These are phyloP conservation scores for Podargus strigoides DNA, from an alignment of 2,797 vertebrate species.

Conservation along the genomic window DNA sequence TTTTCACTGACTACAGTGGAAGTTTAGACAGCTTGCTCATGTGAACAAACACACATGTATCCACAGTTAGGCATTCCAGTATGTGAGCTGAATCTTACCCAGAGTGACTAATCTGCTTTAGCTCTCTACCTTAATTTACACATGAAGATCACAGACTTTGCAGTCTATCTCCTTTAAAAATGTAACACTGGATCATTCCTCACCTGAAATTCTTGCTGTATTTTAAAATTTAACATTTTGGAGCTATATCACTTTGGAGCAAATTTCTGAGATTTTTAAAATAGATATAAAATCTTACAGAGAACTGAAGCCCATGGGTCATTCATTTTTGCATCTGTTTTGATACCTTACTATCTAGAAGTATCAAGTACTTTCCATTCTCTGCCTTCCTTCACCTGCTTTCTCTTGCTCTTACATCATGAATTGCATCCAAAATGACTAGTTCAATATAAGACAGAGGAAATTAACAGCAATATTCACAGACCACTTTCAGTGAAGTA, in stretches of 20 bases:
- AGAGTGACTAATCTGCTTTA: background rate
- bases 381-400: background rate
- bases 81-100: background rate
- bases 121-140: background rate
- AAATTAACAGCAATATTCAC: background rate
- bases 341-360: background rate
- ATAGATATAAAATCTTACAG: background rate
- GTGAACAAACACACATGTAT: background rate
- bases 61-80: background rate
- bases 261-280: background rate
- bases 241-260: background rate
- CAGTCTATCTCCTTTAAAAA: background rate
- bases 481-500: background rate
- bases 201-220: background rate
- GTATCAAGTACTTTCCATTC: background rate
- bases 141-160: background rate
- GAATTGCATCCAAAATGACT: background rate
- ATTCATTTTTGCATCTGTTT: background rate
- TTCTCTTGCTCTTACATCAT: background rate
- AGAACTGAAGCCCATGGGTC: background rate
- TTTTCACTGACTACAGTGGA: background rate
- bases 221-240: background rate
- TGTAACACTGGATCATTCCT: background rate
- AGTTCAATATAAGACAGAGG: background rate
- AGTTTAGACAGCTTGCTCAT: background rate